phyloP scores from a whole-genome alignment of 2,797 vertebrate genomes.

The Tympanoctomys barrerae region DNA sequence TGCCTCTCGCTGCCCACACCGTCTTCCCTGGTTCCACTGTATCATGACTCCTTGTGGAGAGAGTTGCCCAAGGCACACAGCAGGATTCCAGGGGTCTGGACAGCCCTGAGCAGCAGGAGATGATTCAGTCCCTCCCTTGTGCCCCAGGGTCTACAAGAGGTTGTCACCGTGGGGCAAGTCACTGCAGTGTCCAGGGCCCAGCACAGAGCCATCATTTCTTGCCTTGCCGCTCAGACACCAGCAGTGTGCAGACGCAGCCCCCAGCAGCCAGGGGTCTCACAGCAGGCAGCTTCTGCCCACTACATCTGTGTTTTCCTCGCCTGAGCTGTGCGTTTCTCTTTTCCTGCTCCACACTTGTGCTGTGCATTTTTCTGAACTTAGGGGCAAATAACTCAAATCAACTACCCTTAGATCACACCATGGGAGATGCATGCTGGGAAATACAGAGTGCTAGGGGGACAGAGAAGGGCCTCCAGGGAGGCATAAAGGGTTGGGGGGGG shows the following conservation, averaged over 20 bases:
- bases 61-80: not conserved
- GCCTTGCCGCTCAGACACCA: not conserved
- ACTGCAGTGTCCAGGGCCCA: not conserved
- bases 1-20: no score
- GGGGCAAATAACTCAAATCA: slow-evolving; percentile 5
- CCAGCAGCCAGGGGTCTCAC: not conserved
- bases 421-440: not conserved
- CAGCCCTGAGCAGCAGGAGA: not conserved
- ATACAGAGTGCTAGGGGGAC: not conserved
- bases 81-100: not conserved
- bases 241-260: not conserved
- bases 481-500: no score
- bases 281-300: not conserved
- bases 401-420: slow-evolving; percentile 9
- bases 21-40: no score
- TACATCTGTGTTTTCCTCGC: not conserved
- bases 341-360: not conserved
- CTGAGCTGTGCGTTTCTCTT: not conserved
- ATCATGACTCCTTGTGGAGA: no score
- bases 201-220: not conserved
- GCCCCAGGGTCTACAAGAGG: not conserved
- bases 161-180: not conserved
- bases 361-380: slow-evolving; percentile 14
- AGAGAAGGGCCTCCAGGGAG: not conserved
- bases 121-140: not conserved